These are phyloP conservation scores for Brachymystax lenok DNA, from an alignment of 2,797 vertebrate species.

Conservation along the genomic window DNA sequence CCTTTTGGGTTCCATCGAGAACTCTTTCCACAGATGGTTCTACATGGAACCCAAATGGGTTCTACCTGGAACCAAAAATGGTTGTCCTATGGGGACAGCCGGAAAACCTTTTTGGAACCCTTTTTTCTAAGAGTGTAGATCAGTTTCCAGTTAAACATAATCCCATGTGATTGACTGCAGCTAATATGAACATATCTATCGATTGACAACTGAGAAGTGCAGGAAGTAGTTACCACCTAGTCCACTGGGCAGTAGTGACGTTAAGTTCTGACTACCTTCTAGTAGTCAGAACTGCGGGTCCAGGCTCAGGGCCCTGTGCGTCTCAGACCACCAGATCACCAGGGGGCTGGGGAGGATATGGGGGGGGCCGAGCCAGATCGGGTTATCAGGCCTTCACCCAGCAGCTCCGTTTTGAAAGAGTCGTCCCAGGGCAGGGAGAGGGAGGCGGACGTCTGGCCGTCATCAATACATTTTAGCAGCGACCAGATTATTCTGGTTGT, in stretches of 20 bases:
- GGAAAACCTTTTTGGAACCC: too few species aligned
- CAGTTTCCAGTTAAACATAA: background rate
- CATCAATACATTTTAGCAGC: conserved; percentile 18
- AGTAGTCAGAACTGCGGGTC: too few species aligned
- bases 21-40: too few species aligned
- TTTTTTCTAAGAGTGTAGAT: too few species aligned
- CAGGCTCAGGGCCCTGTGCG: conserved; percentile 49
- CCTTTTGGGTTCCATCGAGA: too few species aligned
- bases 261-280: too few species aligned
- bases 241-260: background rate
- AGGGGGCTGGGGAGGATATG: conserved; percentile 5
- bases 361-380: conserved; percentile 18
- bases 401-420: conserved; percentile 54
- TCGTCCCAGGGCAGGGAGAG: background rate
- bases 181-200: background rate
- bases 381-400: conserved; percentile 54
- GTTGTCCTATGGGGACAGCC: too few species aligned
- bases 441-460: background rate
- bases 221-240: too few species aligned
- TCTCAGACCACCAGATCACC: conserved; percentile 26
- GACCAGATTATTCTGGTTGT: background rate
- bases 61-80: too few species aligned
- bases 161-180: background rate
- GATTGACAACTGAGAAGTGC: too few species aligned
- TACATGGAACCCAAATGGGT: too few species aligned